Conservation (phyloP, 2,113 vertebrate genomes). For the Mugil cephalus region DNA sequence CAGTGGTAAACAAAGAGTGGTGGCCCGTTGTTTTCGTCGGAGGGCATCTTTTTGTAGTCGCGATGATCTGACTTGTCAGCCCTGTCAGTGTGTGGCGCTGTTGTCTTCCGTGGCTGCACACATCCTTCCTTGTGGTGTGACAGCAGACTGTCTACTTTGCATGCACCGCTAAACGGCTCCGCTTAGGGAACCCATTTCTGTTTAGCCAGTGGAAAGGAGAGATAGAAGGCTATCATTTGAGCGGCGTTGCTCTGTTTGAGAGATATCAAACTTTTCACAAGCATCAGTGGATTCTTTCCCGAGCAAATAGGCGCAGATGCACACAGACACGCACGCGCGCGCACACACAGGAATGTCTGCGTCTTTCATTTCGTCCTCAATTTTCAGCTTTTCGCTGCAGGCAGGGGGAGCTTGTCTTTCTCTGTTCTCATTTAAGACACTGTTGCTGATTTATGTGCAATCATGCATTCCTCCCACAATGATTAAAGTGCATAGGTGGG, state of each 20-base stretch:
- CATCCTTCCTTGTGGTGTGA: slow-evolving; percentile 62
- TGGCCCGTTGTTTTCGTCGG: slow-evolving; percentile 45
- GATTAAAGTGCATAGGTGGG: slow-evolving; percentile 16
- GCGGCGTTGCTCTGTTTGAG: slow-evolving; percentile 57
- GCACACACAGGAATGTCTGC: not conserved
- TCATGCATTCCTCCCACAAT: slow-evolving; percentile 8
- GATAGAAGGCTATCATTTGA: slow-evolving; percentile 74
- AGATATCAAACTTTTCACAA: slow-evolving; percentile 67
- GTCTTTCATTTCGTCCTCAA: slow-evolving; percentile 45
- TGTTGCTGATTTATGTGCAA: slow-evolving; percentile 13
- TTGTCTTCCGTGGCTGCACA: slow-evolving; percentile 52
- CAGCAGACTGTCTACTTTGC: slow-evolving; percentile 67
- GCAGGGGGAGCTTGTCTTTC: not conserved
- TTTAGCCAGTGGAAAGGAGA: slow-evolving; percentile 72
- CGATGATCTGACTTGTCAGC: slow-evolving; percentile 47
- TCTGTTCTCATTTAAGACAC: slow-evolving; percentile 25
- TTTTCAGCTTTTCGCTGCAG: slow-evolving; percentile 28
- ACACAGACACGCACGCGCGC: not conserved
- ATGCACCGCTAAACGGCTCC: slow-evolving; percentile 62
- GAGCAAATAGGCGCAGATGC: slow-evolving; percentile 49
- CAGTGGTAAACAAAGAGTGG: slow-evolving; percentile 44
- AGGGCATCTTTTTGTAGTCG: slow-evolving; percentile 41
- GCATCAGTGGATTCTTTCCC: slow-evolving; percentile 61
- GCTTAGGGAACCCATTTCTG: slow-evolving; percentile 72
- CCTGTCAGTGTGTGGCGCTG: slow-evolving; percentile 46